Base-by-base conservation (phyloP, 2,888 invertebrate genomes). In the Corythucha ciliata region DNA sequence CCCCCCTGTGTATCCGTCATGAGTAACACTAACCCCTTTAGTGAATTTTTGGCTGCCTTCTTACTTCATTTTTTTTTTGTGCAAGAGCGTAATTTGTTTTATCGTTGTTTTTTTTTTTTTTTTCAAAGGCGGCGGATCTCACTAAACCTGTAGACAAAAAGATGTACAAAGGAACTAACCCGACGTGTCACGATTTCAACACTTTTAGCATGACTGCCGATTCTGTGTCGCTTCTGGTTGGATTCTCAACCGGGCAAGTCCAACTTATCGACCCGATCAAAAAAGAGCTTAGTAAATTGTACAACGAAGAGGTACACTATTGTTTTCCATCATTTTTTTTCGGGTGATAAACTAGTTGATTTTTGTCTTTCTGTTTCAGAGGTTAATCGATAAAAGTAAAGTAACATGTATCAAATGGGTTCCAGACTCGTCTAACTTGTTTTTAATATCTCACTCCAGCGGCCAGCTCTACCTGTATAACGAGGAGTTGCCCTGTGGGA, bases 141-240 rank as follows among this genome's bases (percentile, higher is more conserved):
- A 89, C 87, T 59, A 94, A 94, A 70, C 96, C 96, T 34, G 81
- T 97, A 62, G 97, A 98, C 71, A 98, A 97, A 70, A 87, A 96
- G 69, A 83, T 93, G 66, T 98, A 98, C 72, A 97, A 97, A 74
- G 96, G 96, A 65, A 96, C 94, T 47, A 93, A 90, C 72, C 98
- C 97, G 16, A 98, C 97, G 22, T 96, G 96, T 71, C 98, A 98
- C 68, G 94, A 96, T 73, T 97, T 98, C 71, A 97, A 97, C 74
- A 77, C 80, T 45, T 76, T 81, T 59, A 81, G 84, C 46, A 84
- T 86, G 65, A 81, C 83, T 53, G 73, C 78, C 14, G 90, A 92
- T 56, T 84, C 84, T 68, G 87, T 91, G 20, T 84, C 87, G 48
- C 75, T 98, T 59, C 76, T 97, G 63, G 91, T 98, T 65, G 98